Percentiles rank a stretch among this genome's conserved stretches.
Conservation (phyloP, 2,113 vertebrate genomes). For the Tetrax tetrax region DNA sequence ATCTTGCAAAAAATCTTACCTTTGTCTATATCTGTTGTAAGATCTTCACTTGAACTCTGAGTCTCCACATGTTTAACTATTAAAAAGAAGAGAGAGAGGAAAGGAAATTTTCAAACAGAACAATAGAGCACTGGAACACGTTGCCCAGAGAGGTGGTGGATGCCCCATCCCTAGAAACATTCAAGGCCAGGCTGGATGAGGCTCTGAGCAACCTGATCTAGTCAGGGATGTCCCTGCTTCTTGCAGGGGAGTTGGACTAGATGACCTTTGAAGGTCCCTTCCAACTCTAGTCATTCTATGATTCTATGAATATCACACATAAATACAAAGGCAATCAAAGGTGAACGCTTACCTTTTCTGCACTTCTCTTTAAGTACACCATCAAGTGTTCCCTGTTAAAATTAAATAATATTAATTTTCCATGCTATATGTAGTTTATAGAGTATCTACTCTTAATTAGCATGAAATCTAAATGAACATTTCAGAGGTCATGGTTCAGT, state of each 20-base stretch:
- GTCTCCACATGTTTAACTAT: constrained; percentile 80
- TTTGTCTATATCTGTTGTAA: constrained; percentile 82
- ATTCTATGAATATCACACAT: neutral
- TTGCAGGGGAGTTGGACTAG: too few relatives aligned
- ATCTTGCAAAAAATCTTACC: constrained; percentile 72
- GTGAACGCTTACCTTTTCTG: constrained; percentile 79
- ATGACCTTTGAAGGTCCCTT: too few relatives aligned
- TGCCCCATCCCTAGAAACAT: too few relatives aligned
- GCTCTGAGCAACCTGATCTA: too few relatives aligned
- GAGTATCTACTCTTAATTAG: neutral
- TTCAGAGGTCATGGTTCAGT: neutral
- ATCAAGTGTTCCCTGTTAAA: constrained; percentile 80
- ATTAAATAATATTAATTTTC: neutral
- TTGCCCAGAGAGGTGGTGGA: too few relatives aligned
- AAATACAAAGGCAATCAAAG: neutral
- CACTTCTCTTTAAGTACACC: constrained; percentile 69
- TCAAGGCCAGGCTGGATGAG: too few relatives aligned
- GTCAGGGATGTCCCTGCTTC: too few relatives aligned
- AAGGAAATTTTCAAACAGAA: neutral
- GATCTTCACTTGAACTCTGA: constrained; percentile 76
- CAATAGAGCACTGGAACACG: too few relatives aligned
- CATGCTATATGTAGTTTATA: neutral
- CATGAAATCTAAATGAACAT: neutral
- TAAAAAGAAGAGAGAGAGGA: constrained; percentile 2
- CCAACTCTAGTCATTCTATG: too few relatives aligned